Evolutionary conservation across 2,797 vertebrate genomes (phyloP).

Genomic region (Poeciliopsis paucimaculata): DNA sequence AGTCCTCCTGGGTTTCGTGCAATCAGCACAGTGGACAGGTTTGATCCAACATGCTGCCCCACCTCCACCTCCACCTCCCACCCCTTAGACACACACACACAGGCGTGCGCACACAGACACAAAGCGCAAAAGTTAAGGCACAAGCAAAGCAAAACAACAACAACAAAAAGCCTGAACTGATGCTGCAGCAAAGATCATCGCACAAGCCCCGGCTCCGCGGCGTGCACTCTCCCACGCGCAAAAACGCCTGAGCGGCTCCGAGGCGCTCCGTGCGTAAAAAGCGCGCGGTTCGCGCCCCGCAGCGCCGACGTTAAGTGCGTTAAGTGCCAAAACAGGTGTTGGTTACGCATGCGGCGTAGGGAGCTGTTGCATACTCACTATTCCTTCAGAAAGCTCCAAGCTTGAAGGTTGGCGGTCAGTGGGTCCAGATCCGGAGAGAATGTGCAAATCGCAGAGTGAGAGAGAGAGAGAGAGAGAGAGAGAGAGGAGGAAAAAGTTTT

Average conservation of each 20-base stretch:
- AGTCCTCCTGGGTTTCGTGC: constrained; percentile 82
- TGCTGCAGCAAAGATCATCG: constrained; percentile 55
- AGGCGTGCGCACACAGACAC: background rate
- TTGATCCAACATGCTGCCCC: constrained; percentile 78
- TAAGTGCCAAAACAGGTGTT: constrained; percentile 20
- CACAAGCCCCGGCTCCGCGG: constrained; percentile 29
- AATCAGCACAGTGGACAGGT: constrained; percentile 84
- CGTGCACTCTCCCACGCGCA: constrained; percentile 34
- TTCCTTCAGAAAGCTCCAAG: constrained; percentile 71
- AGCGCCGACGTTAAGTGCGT: background rate
- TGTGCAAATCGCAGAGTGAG: constrained; percentile 79
- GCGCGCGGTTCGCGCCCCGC: constrained; percentile 17
- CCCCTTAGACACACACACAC: background rate
- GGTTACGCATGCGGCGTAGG: constrained; percentile 24
- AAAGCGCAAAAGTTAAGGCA: constrained; percentile 20
- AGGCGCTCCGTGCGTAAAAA: constrained; percentile 34
- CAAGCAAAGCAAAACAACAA: background rate
- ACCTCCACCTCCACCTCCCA: constrained; percentile 63
- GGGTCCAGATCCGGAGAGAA: constrained; percentile 85
- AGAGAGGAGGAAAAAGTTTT: constrained; percentile 82
- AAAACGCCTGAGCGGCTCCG: constrained; percentile 12
- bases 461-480: constrained; percentile 10
- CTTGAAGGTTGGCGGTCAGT: constrained; percentile 45
- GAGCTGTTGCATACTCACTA: constrained; percentile 69
- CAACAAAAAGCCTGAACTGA: constrained; percentile 24